phyloP scores from a whole-genome alignment of 2,797 vertebrate species.

The Paramormyrops hopkinsi region DNA sequence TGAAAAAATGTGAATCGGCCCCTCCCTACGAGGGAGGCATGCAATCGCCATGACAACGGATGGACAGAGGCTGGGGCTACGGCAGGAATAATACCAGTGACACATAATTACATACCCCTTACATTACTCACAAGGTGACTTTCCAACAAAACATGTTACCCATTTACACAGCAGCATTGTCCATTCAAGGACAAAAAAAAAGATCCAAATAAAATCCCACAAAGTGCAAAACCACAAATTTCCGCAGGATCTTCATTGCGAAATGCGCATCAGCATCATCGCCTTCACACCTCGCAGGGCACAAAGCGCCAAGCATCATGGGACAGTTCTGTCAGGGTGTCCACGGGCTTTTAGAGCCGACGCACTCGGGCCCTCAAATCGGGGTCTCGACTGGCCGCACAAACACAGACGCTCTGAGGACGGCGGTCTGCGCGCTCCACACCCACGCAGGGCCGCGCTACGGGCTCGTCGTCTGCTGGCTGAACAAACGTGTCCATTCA shows the following conservation, averaged over 20 bases:
- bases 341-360: neutral
- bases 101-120: neutral
- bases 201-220: neutral
- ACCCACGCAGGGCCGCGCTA: neutral
- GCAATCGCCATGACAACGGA: neutral
- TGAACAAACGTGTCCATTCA: constrained; percentile 6
- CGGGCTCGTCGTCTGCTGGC: neutral
- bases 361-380: neutral
- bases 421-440: neutral
- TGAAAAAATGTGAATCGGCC: neutral
- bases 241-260: neutral
- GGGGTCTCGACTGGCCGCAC: neutral
- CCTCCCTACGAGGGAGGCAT: neutral
- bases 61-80: neutral
- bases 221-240: neutral
- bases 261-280: neutral
- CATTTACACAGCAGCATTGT: neutral
- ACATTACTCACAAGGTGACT: neutral
- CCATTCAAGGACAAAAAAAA: neutral
- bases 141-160: neutral
- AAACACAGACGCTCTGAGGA: neutral
- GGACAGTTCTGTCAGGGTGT: neutral
- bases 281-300: neutral
- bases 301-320: neutral
- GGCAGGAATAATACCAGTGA: neutral